Evolutionary conservation across 2,113 vertebrate genomes (phyloP).

Genomic region (Nesoenas mayeri): DNA sequence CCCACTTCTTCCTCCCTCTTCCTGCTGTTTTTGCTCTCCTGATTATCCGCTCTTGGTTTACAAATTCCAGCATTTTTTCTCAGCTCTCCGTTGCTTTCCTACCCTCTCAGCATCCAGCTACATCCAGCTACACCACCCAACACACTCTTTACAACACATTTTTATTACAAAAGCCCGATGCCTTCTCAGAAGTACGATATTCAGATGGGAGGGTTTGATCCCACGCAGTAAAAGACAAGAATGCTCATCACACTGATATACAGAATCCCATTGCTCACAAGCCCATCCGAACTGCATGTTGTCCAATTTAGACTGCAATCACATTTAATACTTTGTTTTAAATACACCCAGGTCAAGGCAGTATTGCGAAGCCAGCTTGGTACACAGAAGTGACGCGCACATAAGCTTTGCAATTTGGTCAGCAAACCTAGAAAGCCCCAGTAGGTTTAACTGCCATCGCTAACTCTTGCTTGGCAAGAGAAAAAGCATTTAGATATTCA

Average conservation of each 20-base stretch:
- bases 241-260: background rate
- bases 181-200: background rate
- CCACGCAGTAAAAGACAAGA: background rate
- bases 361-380: background rate
- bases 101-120: background rate
- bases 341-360: background rate
- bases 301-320: background rate
- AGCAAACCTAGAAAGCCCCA: background rate
- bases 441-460: constrained; percentile 20
- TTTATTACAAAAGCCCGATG: background rate
- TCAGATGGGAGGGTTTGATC: background rate
- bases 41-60: background rate
- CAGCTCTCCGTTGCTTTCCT: background rate
- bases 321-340: background rate
- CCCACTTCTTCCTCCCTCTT: background rate
- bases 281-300: background rate
- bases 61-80: background rate
- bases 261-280: background rate
- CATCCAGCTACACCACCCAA: background rate
- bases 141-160: background rate
- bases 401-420: background rate
- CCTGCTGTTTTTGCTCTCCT: background rate
- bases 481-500: constrained; percentile 41
- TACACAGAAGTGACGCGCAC: background rate
- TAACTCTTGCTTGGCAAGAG: background rate